These are phyloP conservation scores for Parnassius smintheus DNA, from an alignment of 2,888 invertebrate genomes.

Conservation along the genomic window DNA sequence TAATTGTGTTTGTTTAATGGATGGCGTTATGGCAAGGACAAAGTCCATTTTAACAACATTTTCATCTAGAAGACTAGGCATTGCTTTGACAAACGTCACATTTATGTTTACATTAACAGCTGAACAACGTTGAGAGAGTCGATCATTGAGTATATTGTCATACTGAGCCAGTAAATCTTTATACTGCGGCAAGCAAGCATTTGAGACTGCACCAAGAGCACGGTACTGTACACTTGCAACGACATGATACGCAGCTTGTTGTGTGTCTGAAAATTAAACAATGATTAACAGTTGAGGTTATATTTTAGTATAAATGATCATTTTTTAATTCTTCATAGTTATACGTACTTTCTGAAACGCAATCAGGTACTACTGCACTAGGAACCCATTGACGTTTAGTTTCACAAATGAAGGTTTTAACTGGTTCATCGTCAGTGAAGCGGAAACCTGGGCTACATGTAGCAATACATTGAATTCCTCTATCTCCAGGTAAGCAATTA, in stretches of 20 bases:
- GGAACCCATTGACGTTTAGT: slow-evolving; percentile 92
- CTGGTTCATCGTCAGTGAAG: slow-evolving; percentile 94
- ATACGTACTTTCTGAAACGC: slow-evolving; percentile 92
- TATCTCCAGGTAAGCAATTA: slow-evolving; percentile 91
- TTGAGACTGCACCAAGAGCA: slow-evolving; percentile 94
- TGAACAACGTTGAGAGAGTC: slow-evolving; percentile 95
- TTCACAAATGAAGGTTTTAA: slow-evolving; percentile 93
- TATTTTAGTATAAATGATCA: background rate
- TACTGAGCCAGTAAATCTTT: slow-evolving; percentile 91
- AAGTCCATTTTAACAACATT: slow-evolving; percentile 95
- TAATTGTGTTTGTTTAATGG: slow-evolving; percentile 93
- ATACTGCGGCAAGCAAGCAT: slow-evolving; percentile 91
- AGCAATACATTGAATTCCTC: slow-evolving; percentile 92
- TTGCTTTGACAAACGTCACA: slow-evolving; percentile 92
- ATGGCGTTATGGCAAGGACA: slow-evolving; percentile 92
- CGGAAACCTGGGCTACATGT: slow-evolving; percentile 93
- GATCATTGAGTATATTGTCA: slow-evolving; percentile 88
- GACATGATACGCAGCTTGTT: slow-evolving; percentile 96
- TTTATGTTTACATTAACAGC: slow-evolving; percentile 97
- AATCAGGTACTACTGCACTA: slow-evolving; percentile 94
- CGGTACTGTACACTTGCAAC: slow-evolving; percentile 92
- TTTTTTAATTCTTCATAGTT: background rate
- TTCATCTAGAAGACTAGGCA: slow-evolving; percentile 90
- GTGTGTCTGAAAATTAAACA: slow-evolving; percentile 84
- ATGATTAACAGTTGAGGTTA: background rate